Conservation (phyloP, 1,140 invertebrate species). For the Pseudomyrmex dendroicus region DNA sequence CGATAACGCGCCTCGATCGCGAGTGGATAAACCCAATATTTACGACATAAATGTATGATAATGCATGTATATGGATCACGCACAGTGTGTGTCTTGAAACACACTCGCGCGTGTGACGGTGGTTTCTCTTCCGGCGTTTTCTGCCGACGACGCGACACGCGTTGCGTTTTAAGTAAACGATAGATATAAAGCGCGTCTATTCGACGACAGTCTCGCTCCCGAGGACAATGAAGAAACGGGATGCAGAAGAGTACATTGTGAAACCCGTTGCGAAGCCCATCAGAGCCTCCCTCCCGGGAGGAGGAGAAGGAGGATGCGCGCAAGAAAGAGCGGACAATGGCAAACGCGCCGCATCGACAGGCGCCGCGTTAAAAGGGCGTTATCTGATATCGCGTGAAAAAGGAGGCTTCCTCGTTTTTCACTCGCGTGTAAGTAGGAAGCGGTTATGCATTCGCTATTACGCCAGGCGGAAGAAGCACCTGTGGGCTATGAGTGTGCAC, state of each 20-base stretch:
- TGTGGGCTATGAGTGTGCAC: constrained; percentile 67
- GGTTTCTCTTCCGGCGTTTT: constrained; percentile 1
- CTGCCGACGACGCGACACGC: background rate
- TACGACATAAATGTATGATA: constrained; percentile 24
- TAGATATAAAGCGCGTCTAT: too few relatives aligned
- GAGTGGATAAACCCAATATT: constrained; percentile 38
- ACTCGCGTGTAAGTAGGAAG: constrained; percentile 69
- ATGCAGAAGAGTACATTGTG: background rate
- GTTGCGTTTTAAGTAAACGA: too few relatives aligned
- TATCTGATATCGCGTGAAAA: constrained; percentile 60
- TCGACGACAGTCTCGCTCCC: background rate
- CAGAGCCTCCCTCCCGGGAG: too few relatives aligned
- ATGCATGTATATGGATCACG: background rate
- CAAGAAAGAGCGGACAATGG: constrained; percentile 18
- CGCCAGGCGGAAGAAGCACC: constrained; percentile 77
- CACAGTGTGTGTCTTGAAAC: background rate
- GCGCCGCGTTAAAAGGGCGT: constrained; percentile 25
- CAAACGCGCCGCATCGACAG: constrained; percentile 16
- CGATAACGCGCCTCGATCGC: constrained; percentile 20
- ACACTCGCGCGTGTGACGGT: background rate
- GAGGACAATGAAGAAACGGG: constrained; percentile 29
- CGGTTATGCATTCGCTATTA: constrained; percentile 77
- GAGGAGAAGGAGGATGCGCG: background rate
- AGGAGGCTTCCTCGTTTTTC: constrained; percentile 64
- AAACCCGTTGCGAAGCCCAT: background rate